phyloP scores from a whole-genome alignment of 2,113 vertebrate genomes.

The Sprattus sprattus region DNA sequence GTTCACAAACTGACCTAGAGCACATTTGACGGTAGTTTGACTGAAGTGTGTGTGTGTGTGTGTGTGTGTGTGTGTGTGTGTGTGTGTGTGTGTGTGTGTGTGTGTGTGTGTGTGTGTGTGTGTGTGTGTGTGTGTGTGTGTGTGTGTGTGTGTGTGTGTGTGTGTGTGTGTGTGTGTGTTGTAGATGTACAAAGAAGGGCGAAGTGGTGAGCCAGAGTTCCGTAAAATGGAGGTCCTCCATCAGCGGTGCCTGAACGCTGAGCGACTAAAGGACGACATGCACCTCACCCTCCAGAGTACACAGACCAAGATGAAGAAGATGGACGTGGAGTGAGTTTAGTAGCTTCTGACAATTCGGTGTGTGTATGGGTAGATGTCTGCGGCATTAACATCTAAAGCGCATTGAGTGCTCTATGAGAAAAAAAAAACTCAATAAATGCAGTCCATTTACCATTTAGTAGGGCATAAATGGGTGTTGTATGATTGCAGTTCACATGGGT shows the following conservation, averaged over 20 bases:
- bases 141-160: not conserved
- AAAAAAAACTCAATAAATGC: no score
- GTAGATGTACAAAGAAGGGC: conserved; percentile 81
- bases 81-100: no score
- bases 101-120: not conserved
- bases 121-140: not conserved
- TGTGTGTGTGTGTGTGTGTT: conserved; percentile 11
- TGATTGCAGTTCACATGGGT: not conserved
- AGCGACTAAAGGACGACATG: conserved; percentile 82
- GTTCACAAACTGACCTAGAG: not conserved
- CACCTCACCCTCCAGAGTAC: conserved; percentile 79
- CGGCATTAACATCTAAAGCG: no score
- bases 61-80: no score
- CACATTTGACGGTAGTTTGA: no score
- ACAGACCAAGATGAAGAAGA: conserved; percentile 83
- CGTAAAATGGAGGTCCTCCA: conserved; percentile 86
- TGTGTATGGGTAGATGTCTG: no score
- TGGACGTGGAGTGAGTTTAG: conserved; percentile 84
- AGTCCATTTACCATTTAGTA: no score
- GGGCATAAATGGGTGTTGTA: no score
- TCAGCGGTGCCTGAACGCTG: conserved; percentile 82
- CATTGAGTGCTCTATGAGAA: no score
- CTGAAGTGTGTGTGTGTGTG: no score
- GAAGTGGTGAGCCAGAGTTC: conserved; percentile 72
- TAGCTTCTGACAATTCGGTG: no score